Evolutionary conservation across 2,888 invertebrate genomes (phyloP).

Genomic region (Drosophila multiciliata): DNA sequence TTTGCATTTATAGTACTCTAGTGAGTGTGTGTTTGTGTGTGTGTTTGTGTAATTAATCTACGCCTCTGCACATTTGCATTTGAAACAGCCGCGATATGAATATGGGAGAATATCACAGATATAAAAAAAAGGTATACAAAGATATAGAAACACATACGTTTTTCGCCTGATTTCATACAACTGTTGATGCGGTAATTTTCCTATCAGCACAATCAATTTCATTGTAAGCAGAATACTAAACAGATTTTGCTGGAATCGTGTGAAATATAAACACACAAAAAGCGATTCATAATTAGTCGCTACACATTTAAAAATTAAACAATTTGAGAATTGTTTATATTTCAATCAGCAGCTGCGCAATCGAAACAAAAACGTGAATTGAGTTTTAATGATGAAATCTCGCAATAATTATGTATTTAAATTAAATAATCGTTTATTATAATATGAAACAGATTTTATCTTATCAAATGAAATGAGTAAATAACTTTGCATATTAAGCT

Average conservation of each 20-base stretch:
- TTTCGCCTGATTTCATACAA: conserved; percentile 12
- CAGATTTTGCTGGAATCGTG: conserved; percentile 7
- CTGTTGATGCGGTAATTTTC: conserved; percentile 58
- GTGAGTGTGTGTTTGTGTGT: conserved; percentile 27
- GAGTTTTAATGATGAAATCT: not conserved
- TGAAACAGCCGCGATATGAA: conserved; percentile 28
- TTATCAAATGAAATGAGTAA: not conserved
- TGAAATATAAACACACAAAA: conserved; percentile 14
- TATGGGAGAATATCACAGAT: conserved; percentile 21
- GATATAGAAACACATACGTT: not conserved
- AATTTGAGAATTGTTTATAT: conserved; percentile 7
- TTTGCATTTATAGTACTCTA: conserved; percentile 30
- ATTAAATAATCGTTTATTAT: too few relatives aligned
- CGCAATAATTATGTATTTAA: not conserved
- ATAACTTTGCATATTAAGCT: not conserved
- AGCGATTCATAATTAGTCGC: conserved; percentile 15
- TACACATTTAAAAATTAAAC: conserved; percentile 2
- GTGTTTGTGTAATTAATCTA: conserved; percentile 68
- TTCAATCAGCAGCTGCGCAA: conserved; percentile 7
- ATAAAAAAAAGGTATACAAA: conserved; percentile 2
- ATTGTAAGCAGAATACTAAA: conserved; percentile 36
- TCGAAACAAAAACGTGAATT: conserved; percentile 1
- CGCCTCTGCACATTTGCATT: conserved; percentile 66
- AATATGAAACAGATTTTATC: too few relatives aligned
- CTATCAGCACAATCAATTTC: conserved; percentile 50